Base-by-base conservation (phyloP, 2,113 vertebrate genomes). In the Motacilla alba region DNA sequence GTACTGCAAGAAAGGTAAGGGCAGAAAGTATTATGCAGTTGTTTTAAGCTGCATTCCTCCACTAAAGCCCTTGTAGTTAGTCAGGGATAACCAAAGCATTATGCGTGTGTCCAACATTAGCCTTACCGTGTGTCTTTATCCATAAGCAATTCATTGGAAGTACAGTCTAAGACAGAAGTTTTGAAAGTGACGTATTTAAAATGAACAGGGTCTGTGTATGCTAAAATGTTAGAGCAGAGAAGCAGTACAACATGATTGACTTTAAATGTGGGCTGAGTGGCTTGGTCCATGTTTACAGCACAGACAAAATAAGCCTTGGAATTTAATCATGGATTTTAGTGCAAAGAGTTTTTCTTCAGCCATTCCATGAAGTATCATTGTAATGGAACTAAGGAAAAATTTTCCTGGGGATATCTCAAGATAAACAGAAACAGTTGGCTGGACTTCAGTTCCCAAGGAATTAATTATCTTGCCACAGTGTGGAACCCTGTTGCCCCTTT, bases 331-430 rank as follows among this genome's bases (percentile, higher is more conserved):
- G 1, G 27, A 43, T 83, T 83, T 91, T n/a, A 74, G 27, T 46
- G 64, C n/a, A 75, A 87, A 62, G 35, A 78, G 63, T 78, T 83
- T 84, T n/a, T 87, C 39, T 87, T 84, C 52, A 78, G 9, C 26
- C 19, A 21, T 73, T 88, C 8, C 15, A 43, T 91, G 56, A 88
- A 73, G 55, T 63, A 3, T 59, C 33, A 27, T 26, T 90, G 15
- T 83, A 67, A 66, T 60, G 55, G 31, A 92, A 96, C 81, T 67
- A 67, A 86, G 27, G 58, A 79, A 66, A 74, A 75, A 28, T 5
- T 69, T 50, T 84, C 8, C n/a, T 85, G 37, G 21, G 17, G 22
- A 23, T 84, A 72, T 91, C 35, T 87, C 39, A 58, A 74, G 31
- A 33, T 70, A 78, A 55, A 76, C 11, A 74, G 49, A 90, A 92